Percentiles rank a stretch among this genome's conserved stretches.
These are phyloP conservation scores for Zaprionus nigranus DNA, from an alignment of 1,140 invertebrate species.

Conservation along the genomic window DNA sequence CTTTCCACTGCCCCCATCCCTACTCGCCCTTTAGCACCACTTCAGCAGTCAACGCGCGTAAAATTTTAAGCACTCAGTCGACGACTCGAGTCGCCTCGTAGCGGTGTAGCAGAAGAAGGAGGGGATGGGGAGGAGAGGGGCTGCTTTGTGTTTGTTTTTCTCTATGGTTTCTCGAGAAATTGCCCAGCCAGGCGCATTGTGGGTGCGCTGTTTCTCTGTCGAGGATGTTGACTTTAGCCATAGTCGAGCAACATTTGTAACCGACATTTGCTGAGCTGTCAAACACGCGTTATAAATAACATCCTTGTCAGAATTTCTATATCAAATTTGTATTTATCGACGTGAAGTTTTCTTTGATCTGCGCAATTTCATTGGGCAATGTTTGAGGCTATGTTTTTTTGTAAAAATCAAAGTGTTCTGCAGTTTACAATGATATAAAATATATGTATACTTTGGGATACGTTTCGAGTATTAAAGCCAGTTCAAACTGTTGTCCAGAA, in stretches of 20 bases:
- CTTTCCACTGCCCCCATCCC: too few relatives aligned
- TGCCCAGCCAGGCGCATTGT: slow-evolving; percentile 62
- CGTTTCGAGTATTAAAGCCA: too few relatives aligned
- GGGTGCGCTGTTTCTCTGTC: slow-evolving; percentile 30
- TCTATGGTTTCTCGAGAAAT: slow-evolving; percentile 48
- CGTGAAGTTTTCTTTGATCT: not conserved
- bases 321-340: slow-evolving; percentile 3
- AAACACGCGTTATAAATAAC: slow-evolving; percentile 16
- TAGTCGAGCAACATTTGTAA: slow-evolving; percentile 26
- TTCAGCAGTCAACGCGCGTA: slow-evolving; percentile 77
- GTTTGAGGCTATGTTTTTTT: too few relatives aligned
- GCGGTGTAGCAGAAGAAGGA: not conserved
- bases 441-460: too few relatives aligned
- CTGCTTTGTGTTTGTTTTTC: slow-evolving; percentile 17
- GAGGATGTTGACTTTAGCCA: slow-evolving; percentile 40
- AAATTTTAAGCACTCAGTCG: slow-evolving; percentile 69
- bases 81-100: slow-evolving; percentile 35
- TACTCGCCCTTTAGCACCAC: slow-evolving; percentile 28
- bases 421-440: too few relatives aligned
- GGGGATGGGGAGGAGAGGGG: not conserved
- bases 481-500: too few relatives aligned
- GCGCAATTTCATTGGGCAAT: not conserved
- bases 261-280: slow-evolving; percentile 20
- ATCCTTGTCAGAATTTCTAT: not conserved
- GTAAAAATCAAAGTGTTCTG: too few relatives aligned